Evolutionary conservation across 23 tunicate species (phyloP).

Genomic region (Trididemnum miniatum): DNA sequence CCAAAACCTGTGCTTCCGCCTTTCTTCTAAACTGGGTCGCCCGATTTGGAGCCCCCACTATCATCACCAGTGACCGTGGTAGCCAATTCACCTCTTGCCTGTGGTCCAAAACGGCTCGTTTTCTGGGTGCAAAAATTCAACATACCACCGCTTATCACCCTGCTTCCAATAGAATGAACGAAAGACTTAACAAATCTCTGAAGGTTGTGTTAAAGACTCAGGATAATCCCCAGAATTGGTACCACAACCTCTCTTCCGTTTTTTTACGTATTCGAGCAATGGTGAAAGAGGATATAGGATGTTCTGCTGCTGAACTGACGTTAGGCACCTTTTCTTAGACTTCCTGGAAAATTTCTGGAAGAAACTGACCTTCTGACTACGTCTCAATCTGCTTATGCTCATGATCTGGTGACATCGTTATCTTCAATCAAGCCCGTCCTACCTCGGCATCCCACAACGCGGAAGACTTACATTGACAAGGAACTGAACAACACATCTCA

Average conservation of each 20-base stretch:
- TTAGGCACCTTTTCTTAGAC: too few species aligned
- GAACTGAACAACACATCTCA: too few species aligned
- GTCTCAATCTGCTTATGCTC: too few species aligned
- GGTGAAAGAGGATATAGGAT: too few species aligned
- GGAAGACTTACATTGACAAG: too few species aligned
- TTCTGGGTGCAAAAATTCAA: background rate
- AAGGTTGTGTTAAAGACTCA: background rate
- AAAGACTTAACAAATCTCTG: background rate
- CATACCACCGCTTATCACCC: background rate
- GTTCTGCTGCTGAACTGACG: too few species aligned
- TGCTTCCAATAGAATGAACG: background rate
- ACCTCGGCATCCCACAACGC: too few species aligned
- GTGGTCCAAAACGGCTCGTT: background rate
- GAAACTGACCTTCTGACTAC: too few species aligned
- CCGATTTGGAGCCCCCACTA: background rate
- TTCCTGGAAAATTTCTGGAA: too few species aligned
- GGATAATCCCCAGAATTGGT: background rate
- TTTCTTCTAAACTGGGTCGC: background rate
- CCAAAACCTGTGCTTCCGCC: background rate
- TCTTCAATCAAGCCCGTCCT: too few species aligned
- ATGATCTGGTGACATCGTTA: too few species aligned
- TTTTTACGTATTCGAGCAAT: too few species aligned
- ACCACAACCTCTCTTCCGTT: background rate
- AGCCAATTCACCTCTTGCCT: background rate
- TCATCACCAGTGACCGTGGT: background rate